A percentile compares a stretch with the other conserved stretches of the same genome.
Conservation (phyloP, 2,888 invertebrate genomes). For the Ectemnius cavifrons region DNA sequence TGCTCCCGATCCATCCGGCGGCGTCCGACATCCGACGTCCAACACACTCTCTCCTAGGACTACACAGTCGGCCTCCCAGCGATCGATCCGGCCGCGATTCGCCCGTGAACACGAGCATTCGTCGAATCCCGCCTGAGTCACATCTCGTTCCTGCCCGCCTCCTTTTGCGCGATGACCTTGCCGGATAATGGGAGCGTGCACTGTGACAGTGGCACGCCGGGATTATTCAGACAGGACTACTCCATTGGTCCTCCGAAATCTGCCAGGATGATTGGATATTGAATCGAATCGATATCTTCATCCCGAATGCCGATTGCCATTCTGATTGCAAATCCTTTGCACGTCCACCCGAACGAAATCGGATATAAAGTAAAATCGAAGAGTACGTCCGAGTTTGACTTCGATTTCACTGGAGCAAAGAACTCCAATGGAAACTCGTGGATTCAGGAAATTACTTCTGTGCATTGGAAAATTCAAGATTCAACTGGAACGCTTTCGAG, state of each 20-base stretch:
- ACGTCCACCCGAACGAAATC: too few species aligned
- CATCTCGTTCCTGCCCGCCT: conserved; percentile 37
- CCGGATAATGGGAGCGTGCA: conserved; percentile 47
- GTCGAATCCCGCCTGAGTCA: conserved; percentile 60
- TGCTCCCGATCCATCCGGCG: background rate
- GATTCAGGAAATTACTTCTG: too few species aligned
- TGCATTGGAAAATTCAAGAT: too few species aligned
- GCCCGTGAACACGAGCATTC: conserved; percentile 44
- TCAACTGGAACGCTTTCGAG: background rate
- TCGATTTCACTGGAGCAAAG: too few species aligned
- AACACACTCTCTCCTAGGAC: too few species aligned
- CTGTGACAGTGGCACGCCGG: conserved; percentile 19
- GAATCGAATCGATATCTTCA: conserved; percentile 21
- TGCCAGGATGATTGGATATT: conserved; percentile 9
- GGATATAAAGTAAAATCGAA: too few species aligned
- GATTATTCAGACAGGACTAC: too few species aligned
- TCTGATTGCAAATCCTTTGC: background rate
- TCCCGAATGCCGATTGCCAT: background rate
- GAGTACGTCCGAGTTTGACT: too few species aligned
- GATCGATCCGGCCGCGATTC: conserved; percentile 55
- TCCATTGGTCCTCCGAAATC: too few species aligned
- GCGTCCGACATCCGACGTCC: background rate
- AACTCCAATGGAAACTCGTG: too few species aligned
- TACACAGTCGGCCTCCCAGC: background rate
- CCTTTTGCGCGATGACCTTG: conserved; percentile 48